phyloP scores from a whole-genome alignment of 2,797 vertebrate genomes.

The Enteromius mattozi region DNA sequence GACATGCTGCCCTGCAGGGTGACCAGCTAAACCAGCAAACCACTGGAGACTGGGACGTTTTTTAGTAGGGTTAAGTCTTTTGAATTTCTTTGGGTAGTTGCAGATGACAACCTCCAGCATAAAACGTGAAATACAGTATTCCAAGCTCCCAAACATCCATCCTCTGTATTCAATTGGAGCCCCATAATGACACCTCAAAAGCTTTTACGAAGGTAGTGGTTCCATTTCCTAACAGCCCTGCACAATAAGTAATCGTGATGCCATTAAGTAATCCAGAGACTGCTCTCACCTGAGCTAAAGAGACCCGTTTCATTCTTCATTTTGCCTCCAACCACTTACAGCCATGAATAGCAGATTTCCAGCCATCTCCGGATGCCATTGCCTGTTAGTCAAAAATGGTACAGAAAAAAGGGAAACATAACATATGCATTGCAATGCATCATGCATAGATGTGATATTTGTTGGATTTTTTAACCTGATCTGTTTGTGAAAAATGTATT shows the following conservation, averaged over 20 bases:
- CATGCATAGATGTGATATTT: neutral
- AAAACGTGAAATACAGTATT: neutral
- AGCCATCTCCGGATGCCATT: neutral
- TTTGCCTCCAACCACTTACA: slow-evolving; percentile 21
- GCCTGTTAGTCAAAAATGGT: neutral
- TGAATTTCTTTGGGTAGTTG: neutral
- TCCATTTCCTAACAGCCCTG: slow-evolving; percentile 4
- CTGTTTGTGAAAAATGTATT: neutral
- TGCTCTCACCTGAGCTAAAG: slow-evolving; percentile 26
- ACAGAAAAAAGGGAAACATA: neutral
- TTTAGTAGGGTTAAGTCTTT: neutral
- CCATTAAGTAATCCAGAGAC: slow-evolving; percentile 39
- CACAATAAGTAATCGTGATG: slow-evolving; percentile 25
- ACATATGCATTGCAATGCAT: neutral
- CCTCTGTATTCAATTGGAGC: neutral
- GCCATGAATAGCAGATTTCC: neutral
- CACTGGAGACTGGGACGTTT: neutral
- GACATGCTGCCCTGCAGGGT: neutral
- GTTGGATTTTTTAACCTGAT: neutral
- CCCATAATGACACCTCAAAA: neutral
- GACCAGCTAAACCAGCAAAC: neutral
- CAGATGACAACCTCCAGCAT: neutral
- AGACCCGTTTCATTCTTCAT: slow-evolving; percentile 10
- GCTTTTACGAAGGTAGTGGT: slow-evolving; percentile 14
- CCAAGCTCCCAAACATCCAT: neutral